Base-by-base conservation (phyloP, 2,113 vertebrate genomes). In the Ondatra zibethicus region DNA sequence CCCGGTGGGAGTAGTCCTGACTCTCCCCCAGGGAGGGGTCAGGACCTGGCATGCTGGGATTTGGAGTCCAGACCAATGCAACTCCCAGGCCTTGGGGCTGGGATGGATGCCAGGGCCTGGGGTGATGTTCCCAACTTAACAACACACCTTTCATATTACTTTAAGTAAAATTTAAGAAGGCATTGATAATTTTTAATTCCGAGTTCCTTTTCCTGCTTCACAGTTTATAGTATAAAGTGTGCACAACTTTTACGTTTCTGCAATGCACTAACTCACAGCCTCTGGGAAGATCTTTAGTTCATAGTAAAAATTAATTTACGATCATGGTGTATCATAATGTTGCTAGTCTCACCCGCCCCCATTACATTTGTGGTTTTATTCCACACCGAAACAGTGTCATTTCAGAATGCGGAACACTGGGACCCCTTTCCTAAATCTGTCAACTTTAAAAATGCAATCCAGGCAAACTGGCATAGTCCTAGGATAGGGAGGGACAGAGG, bases 401-500 rank as follows among this genome's bases (percentile, higher is more conserved):
- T 97, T 96, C 87, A 92, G 31, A 27, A 21, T 80, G 13, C 90
- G 27, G 55, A 77, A 96, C 93, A 0, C 91, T 95, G 93, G 14
- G 96, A 93, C 97, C 88, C 93, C 96, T 78, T 95, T 98, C 95
- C 45, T 95, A 93, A 88, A 70, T 94, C 93, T 95, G 97, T 88
- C 93, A 96, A 89, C 81, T 84, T 97, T 97, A 81, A 58, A 94
- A n/a, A 8, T 97, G 87, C 96, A 84, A 95, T 93, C 98, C 96
- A 98, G 97, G 95, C 97, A 98, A 97, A 94, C 98, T 98, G 97
- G 97, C 95, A 85, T 77, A 98, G 97, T 96, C 92, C 96, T 96
- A 91, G 95, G 3, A 9, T 91, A 92, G 98, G 97, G 91, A 97
- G 97, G 93, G 97, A 97, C 98, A 95, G 97, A 97, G 97, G 98